Conservation (phyloP, 2,113 vertebrate genomes). For the Phaethon lepturus region DNA sequence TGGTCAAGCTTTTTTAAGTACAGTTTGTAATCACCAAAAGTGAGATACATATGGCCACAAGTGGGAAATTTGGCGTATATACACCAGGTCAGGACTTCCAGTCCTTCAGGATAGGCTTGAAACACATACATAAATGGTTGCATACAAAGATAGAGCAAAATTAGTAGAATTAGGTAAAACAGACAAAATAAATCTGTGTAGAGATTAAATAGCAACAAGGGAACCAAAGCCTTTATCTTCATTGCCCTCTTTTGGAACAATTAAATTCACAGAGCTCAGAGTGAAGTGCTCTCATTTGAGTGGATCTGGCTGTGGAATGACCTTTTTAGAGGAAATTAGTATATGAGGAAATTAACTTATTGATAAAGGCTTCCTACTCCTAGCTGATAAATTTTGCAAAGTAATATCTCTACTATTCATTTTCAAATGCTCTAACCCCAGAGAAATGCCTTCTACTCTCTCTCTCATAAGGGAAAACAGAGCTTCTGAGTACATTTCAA, state of each 20-base stretch:
- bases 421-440: background rate
- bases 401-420: background rate
- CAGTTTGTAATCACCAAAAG: background rate
- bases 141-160: background rate
- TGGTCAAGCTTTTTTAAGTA: background rate
- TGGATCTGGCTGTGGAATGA: background rate
- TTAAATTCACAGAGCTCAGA: background rate
- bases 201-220: background rate
- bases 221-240: background rate
- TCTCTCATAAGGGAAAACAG: background rate
- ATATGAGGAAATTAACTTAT: background rate
- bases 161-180: background rate
- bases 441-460: background rate
- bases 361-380: background rate
- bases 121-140: rapidly evolving
- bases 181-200: background rate
- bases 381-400: background rate
- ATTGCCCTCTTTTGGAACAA: background rate
- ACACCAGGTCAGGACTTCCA: background rate
- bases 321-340: background rate
- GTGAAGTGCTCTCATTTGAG: background rate
- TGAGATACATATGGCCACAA: background rate
- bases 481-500: background rate
- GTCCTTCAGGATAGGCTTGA: background rate
- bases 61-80: background rate